Evolutionary conservation across 2,113 vertebrate genomes (phyloP).

Genomic region (Laterallus jamaicensis): DNA sequence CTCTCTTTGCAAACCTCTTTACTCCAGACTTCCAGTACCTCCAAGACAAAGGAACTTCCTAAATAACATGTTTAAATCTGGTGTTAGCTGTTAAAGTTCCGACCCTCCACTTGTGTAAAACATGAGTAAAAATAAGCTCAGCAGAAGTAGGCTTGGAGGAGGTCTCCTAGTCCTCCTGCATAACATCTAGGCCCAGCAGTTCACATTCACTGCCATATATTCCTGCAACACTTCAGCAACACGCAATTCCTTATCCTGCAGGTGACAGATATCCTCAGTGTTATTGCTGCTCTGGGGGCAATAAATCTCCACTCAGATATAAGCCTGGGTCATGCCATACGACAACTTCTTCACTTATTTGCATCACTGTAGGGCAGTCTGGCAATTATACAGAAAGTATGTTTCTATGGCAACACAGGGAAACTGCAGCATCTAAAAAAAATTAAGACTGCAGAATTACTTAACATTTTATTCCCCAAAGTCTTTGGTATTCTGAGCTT

Average conservation of each 20-base stretch:
- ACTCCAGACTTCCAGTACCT: neutral
- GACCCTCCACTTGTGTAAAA: neutral
- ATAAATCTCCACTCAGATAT: constrained; percentile 19
- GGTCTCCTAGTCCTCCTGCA: neutral
- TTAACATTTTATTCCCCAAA: constrained; percentile 50
- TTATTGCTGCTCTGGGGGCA: constrained; percentile 5
- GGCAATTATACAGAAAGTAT: constrained; percentile 54
- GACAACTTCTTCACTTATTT: constrained; percentile 58
- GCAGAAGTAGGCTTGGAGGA: neutral
- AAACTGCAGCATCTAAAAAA: constrained; percentile 56
- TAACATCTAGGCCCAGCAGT: neutral
- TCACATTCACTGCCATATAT: neutral
- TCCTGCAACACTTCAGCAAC: neutral
- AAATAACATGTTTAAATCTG: neutral
- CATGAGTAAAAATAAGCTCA: neutral
- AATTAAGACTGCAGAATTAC: constrained; percentile 32
- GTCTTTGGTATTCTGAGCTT: neutral
- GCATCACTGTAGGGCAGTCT: constrained; percentile 32
- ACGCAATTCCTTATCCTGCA: neutral
- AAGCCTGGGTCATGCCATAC: constrained; percentile 30
- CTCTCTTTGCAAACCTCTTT: neutral
- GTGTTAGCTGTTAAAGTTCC: neutral
- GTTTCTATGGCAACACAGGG: constrained; percentile 45
- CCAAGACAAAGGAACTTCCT: neutral
- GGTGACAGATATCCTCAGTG: constrained; percentile 5